Percentiles rank a stretch among this genome's conserved stretches.
Evolutionary conservation across 35 echinoderm and acorn worm species (phyloP).

Genomic region (Chiridota heheva): DNA sequence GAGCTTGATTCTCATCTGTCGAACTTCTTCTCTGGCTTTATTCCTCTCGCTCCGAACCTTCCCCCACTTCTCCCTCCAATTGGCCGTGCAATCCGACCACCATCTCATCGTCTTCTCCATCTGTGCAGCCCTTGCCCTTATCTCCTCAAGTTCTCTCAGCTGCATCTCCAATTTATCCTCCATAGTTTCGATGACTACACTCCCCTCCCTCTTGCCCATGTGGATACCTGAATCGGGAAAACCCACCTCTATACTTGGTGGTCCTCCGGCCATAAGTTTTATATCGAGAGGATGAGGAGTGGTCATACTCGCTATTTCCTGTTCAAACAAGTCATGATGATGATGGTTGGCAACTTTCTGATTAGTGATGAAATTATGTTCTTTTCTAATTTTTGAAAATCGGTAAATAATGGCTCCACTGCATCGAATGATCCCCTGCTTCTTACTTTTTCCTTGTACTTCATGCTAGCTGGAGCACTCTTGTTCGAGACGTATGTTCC

Average conservation of each 20-base stretch:
- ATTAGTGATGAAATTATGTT: no score
- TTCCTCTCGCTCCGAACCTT: constrained; percentile 90
- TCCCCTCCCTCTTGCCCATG: constrained; percentile 38
- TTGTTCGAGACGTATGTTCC: no score
- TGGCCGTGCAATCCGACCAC: constrained; percentile 97
- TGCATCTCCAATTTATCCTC: constrained; percentile 79
- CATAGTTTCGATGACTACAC: constrained; percentile 49
- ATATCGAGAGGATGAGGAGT: constrained; percentile 65
- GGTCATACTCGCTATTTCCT: no score
- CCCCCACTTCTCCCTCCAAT: constrained; percentile 97
- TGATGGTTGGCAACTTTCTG: no score
- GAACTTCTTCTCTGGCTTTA: constrained; percentile 80
- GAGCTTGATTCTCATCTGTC: constrained; percentile 80
- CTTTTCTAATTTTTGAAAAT: no score
- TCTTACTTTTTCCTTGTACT: no score
- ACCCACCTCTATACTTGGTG: constrained; percentile 41
- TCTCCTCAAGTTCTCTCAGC: constrained; percentile 81
- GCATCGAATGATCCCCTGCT: no score
- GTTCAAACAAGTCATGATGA: no score
- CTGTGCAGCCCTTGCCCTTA: constrained; percentile 83
- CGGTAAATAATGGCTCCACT: no score
- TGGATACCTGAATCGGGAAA: constrained; percentile 35
- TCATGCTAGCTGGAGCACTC: no score
- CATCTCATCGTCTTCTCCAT: constrained; percentile 99
- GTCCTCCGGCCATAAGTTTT: constrained; percentile 66